Evolutionary conservation across 2,797 vertebrate species (phyloP).

Genomic region (Channa striata): DNA sequence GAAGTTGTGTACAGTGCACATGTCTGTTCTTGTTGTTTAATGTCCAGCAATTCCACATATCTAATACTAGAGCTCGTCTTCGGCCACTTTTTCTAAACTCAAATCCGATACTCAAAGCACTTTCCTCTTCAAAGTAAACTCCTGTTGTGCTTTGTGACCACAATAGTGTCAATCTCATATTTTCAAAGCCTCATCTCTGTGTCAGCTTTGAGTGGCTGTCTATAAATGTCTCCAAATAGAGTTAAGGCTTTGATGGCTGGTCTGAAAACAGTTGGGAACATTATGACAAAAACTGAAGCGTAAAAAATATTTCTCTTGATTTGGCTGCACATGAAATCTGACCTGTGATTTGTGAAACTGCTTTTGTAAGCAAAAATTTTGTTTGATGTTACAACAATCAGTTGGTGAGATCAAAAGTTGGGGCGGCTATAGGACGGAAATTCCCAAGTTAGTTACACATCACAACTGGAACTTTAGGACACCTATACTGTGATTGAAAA

Average conservation of each 20-base stretch:
- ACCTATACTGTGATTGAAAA: neutral
- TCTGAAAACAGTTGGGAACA: conserved; percentile 74
- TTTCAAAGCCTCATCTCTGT: conserved; percentile 80
- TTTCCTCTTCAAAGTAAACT: conserved; percentile 83
- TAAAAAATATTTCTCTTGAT: conserved; percentile 56
- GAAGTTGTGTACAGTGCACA: conserved; percentile 40
- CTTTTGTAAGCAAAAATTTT: conserved; percentile 35
- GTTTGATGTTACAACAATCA: conserved; percentile 26
- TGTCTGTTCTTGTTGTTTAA: conserved; percentile 60
- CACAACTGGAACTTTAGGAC: conserved; percentile 1
- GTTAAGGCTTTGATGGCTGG: conserved; percentile 72
- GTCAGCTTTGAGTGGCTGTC: conserved; percentile 80
- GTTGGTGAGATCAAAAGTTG: conserved; percentile 4
- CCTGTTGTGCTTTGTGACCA: conserved; percentile 86
- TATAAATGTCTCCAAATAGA: conserved; percentile 75
- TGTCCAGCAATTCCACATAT: conserved; percentile 68
- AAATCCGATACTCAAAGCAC: conserved; percentile 83
- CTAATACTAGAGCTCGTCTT: conserved; percentile 67
- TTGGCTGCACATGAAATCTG: conserved; percentile 52
- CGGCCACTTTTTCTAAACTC: conserved; percentile 73
- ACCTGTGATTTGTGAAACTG: conserved; percentile 53
- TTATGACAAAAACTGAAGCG: conserved; percentile 59
- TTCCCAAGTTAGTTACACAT: conserved; percentile 12
- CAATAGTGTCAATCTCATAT: conserved; percentile 84
- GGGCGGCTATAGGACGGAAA: conserved; percentile 30